A percentile compares a stretch with the other conserved stretches of the same genome.
phyloP scores from a whole-genome alignment of 2,113 vertebrate species.

The Vanacampus margaritifer region DNA sequence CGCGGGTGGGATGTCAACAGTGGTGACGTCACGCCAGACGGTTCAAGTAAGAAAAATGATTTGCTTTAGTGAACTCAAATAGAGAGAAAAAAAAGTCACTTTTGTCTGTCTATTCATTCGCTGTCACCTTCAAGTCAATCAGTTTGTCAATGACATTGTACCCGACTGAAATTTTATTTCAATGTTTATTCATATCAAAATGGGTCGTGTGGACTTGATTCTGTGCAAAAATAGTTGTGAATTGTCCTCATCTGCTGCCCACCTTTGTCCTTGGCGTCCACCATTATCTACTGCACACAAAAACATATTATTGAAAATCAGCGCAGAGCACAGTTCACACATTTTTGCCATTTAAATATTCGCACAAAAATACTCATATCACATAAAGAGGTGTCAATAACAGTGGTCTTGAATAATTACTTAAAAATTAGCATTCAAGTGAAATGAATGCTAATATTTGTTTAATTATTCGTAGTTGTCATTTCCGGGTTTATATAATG shows the following conservation, averaged over 20 bases:
- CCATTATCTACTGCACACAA: not conserved
- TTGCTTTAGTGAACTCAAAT: not conserved
- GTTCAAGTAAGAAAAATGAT: slow-evolving; percentile 4
- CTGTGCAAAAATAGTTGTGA: not conserved
- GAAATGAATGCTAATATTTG: not conserved
- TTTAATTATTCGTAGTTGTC: not conserved
- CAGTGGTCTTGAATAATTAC: not conserved
- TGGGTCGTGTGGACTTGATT: not conserved
- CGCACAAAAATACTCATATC: not conserved
- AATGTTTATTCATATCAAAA: not conserved
- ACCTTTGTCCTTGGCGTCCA: not conserved
- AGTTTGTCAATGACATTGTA: not conserved
- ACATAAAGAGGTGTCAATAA: not conserved
- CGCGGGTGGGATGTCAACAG: not conserved
- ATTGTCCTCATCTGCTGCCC: not conserved
- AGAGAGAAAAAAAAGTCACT: not conserved
- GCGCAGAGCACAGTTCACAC: not conserved
- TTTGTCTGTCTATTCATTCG: not conserved
- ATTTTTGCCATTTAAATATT: not conserved
- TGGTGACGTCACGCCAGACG: not conserved
- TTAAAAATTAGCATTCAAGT: too few species aligned
- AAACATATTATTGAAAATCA: not conserved
- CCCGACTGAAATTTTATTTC: not conserved
- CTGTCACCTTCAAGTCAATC: not conserved
- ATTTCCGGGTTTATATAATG: not conserved